These are phyloP conservation scores for Acanthaster planci DNA, from an alignment of 35 echinoderm and acorn worm genomes.

Conservation along the genomic window DNA sequence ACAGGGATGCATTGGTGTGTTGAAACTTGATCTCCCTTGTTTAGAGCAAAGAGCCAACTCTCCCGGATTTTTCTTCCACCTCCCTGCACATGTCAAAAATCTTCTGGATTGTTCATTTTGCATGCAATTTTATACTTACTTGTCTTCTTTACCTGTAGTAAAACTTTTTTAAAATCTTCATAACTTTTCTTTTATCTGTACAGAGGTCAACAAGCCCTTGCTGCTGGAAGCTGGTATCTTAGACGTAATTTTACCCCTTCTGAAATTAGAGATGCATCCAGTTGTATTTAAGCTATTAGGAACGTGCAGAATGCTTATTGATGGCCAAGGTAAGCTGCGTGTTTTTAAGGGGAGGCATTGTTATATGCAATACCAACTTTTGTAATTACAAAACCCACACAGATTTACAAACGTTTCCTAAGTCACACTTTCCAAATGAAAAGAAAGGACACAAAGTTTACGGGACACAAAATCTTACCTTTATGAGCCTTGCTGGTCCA, in stretches of 20 bases:
- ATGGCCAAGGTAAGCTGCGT: conserved; percentile 73
- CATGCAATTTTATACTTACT: neutral
- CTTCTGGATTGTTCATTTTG: neutral
- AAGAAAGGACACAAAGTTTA: too few species aligned
- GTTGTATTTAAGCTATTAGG: conserved; percentile 95
- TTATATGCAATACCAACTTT: neutral
- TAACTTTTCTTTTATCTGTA: conserved; percentile 23
- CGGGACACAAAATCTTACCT: too few species aligned
- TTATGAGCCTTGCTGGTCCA: too few species aligned
- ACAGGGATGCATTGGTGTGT: too few species aligned
- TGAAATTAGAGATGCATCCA: conserved; percentile 84
- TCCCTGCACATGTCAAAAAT: too few species aligned
- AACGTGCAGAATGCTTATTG: conserved; percentile 86
- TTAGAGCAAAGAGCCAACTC: too few species aligned
- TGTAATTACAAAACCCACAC: too few species aligned
- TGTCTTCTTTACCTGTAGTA: neutral
- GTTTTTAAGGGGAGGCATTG: neutral
- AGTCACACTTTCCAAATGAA: too few species aligned
- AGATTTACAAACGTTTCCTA: too few species aligned
- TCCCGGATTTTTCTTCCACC: too few species aligned
- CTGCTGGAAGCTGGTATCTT: conserved; percentile 68
- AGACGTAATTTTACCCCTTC: conserved; percentile 68
- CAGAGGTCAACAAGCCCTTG: conserved; percentile 82
- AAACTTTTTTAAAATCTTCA: neutral
- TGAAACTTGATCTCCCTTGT: too few species aligned